These are phyloP conservation scores for Drosophila suboccidentalis DNA, from an alignment of 2,888 invertebrate genomes.

Conservation along the genomic window DNA sequence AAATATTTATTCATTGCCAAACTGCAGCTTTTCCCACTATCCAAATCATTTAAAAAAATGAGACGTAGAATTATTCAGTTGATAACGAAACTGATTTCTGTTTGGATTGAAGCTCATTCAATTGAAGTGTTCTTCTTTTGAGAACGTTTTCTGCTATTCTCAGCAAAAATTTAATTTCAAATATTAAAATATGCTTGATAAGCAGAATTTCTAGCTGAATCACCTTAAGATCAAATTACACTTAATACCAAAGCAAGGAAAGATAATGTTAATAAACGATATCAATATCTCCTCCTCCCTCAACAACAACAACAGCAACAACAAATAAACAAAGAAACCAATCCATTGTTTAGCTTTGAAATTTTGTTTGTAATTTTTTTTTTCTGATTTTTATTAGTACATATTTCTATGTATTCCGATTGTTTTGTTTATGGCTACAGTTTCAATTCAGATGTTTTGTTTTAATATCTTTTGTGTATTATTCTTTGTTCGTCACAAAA, in stretches of 20 bases:
- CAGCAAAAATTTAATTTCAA: background rate
- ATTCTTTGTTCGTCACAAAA: constrained; percentile 24
- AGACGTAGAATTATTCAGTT: too few relatives aligned
- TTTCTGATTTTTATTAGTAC: constrained; percentile 11
- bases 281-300: too few relatives aligned
- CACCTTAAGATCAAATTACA: background rate
- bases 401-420: constrained; percentile 19
- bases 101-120: background rate
- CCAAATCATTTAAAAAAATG: too few relatives aligned
- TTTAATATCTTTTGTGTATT: constrained; percentile 10
- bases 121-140: background rate
- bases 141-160: background rate
- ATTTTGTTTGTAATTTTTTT: constrained; percentile 3
- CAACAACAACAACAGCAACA: too few relatives aligned
- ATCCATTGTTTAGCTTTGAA: background rate
- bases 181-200: background rate
- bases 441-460: constrained; percentile 19
- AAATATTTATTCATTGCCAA: too few relatives aligned
- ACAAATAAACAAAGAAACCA: background rate
- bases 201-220: background rate
- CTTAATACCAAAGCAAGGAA: background rate
- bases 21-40: too few relatives aligned
- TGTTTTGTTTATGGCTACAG: constrained; percentile 7
- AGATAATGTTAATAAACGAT: background rate
- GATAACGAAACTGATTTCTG: background rate